Evolutionary conservation across 2,113 vertebrate genomes (phyloP), one percentile per base, ranked within the genome.

Genomic region (Stigmatopora nigra): DNA sequence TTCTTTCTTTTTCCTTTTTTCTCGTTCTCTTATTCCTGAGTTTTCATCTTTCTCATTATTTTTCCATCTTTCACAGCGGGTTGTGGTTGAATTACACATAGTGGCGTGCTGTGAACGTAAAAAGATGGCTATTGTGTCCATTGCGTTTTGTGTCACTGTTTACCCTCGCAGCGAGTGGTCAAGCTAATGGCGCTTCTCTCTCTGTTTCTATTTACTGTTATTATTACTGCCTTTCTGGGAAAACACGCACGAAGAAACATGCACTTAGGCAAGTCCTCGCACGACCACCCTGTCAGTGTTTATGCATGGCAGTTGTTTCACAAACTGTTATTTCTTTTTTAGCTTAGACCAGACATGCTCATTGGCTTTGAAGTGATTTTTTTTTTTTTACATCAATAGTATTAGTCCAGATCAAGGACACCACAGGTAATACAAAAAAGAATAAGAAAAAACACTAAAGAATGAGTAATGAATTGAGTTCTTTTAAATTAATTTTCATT

Each of bases 221-320:
- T 44, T 61, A 44, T 45, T 61, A 45, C 38, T 68, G 75, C 78
- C 78, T 85, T 84, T 82, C 76, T 84, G 75, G 70, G 82, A 82
- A 79, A 65, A 69, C 63, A 63, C 68, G 58, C 35, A 62, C 20
- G 51, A 41, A 63, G 36, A 16, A 20, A 69, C 69, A 71, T 64
- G 63, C 64, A 70, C 59, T 20, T 14, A 69, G 76, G 83, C 74
- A 81, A 78, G 47, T 82, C 82, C 80, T 72, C 62, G 70, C 79
- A 73, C 82, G 86, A 86, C 86, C 86, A 86, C 85, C 86, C 80
- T 80, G 84, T 68, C 80, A 73, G 80, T 88, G 86, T 88, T 88
- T 88, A 88, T 68, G 61, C 67, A 65, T 52, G 38, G 80, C 77
- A 79, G 75, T 82, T 81, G 82, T 82, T 76, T 85, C 86, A 82